Evolutionary conservation across 2,113 vertebrate genomes (phyloP).

Genomic region (Erythrocercus mccallii): DNA sequence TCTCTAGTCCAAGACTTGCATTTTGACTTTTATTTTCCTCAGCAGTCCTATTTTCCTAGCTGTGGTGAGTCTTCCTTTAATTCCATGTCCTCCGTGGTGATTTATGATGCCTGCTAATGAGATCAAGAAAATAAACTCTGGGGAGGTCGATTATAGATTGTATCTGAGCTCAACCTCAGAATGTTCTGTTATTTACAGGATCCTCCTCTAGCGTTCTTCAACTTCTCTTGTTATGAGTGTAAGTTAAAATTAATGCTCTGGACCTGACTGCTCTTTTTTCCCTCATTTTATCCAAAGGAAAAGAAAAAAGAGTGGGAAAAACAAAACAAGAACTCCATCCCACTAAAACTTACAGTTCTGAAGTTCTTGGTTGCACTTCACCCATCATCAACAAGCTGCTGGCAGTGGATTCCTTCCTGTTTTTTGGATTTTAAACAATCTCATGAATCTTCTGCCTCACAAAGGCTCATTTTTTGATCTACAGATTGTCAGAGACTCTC

Average conservation of each 20-base stretch:
- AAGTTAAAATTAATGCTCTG: neutral
- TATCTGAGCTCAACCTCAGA: neutral
- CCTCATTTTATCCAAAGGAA: neutral
- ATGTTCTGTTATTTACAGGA: neutral
- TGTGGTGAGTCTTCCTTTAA: neutral
- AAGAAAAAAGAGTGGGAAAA: neutral
- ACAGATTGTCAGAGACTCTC: neutral
- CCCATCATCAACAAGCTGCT: neutral
- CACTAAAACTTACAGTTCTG: neutral
- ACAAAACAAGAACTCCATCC: neutral
- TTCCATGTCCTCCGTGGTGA: neutral
- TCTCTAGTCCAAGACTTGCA: neutral
- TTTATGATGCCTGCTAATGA: neutral
- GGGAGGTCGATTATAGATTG: neutral
- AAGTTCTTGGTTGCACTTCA: neutral
- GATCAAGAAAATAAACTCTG: neutral
- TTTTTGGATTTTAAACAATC: neutral
- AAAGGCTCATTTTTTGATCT: neutral
- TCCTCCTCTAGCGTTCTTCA: neutral
- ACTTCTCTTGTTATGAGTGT: neutral
- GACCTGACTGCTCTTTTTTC: neutral
- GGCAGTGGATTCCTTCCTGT: neutral
- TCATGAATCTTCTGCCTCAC: neutral
- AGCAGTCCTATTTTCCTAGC: neutral
- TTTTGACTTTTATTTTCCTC: neutral